These are phyloP conservation scores for Muraenolepis orangiensis DNA, from an alignment of 2,797 vertebrate genomes.

Conservation along the genomic window DNA sequence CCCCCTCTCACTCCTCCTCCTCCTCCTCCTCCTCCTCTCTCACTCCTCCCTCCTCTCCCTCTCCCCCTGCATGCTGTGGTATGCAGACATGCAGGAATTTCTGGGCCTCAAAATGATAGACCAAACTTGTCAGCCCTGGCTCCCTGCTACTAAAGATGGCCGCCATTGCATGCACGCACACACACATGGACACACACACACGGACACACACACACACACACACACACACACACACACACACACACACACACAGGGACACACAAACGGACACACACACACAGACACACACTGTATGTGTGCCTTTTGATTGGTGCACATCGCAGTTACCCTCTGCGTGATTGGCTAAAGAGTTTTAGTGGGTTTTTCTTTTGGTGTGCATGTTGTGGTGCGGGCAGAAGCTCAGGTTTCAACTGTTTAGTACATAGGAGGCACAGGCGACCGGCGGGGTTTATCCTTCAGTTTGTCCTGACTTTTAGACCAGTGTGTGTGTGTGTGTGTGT, in stretches of 20 bases:
- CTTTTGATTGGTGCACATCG: conserved; percentile 52
- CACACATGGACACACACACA: too few relatives aligned
- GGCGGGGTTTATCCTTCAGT: conserved; percentile 10
- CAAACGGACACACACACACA: too few relatives aligned
- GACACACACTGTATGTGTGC: conserved; percentile 30
- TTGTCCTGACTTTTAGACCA: conserved; percentile 37
- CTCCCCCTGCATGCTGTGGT: conserved; percentile 57
- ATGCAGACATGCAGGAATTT: conserved; percentile 79
- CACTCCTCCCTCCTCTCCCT: conserved; percentile 12
- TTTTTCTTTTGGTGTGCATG: conserved; percentile 31
- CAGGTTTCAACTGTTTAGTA: conserved; percentile 1
- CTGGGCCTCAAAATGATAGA: conserved; percentile 73
- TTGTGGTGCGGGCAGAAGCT: conserved; percentile 41
- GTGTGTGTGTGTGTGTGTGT: conserved; percentile 15
- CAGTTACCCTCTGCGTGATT: conserved; percentile 48
- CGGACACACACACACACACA: too few relatives aligned
- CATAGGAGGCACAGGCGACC: conserved; percentile 22
- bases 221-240: too few relatives aligned
- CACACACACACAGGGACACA: too few relatives aligned
- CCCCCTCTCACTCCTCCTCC: conserved; percentile 31
- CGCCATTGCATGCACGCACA: too few relatives aligned
- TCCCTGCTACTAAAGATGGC: conserved; percentile 66
- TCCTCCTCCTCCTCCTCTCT: conserved; percentile 26
- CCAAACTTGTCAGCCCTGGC: conserved; percentile 74
- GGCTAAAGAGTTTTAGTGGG: conserved; percentile 19